Evolutionary conservation across 2,888 invertebrate species (phyloP).

Genomic region (Spicauda simplicius): DNA sequence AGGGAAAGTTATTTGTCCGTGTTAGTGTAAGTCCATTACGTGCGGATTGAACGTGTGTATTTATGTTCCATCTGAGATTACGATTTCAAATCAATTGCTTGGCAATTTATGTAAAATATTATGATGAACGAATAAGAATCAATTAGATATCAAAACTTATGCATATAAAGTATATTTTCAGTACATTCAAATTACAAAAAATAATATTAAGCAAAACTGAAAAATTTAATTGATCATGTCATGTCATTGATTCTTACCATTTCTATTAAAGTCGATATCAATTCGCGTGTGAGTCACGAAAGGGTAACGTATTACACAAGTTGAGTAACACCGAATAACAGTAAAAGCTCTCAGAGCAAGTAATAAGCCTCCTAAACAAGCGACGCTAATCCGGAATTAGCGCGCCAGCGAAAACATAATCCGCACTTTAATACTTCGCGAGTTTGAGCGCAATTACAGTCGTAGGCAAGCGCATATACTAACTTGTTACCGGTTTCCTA

Average conservation of each 20-base stretch:
- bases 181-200: too few species aligned
- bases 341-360: constrained; percentile 35
- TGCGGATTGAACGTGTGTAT: background rate
- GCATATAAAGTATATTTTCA: too few species aligned
- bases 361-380: constrained; percentile 48
- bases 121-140: too few species aligned
- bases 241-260: background rate
- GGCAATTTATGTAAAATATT: background rate
- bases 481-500: constrained; percentile 1
- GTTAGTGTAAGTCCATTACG: constrained; percentile 8
- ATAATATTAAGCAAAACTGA: too few species aligned
- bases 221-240: background rate
- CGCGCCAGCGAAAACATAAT: constrained; percentile 42
- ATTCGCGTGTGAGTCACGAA: background rate
- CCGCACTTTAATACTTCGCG: constrained; percentile 38
- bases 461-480: constrained; percentile 2
- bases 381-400: constrained; percentile 49
- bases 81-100: background rate
- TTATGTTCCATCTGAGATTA: background rate
- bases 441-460: constrained; percentile 39
- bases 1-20: constrained; percentile 17
- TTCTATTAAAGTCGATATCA: background rate
- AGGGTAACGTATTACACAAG: background rate
- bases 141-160: too few species aligned
- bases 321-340: constrained; percentile 22